A percentile compares a stretch with the other conserved stretches of the same genome.
These are phyloP conservation scores for Cryptoblepharus egeriae DNA, from an alignment of 2,797 vertebrate genomes.

Conservation along the genomic window DNA sequence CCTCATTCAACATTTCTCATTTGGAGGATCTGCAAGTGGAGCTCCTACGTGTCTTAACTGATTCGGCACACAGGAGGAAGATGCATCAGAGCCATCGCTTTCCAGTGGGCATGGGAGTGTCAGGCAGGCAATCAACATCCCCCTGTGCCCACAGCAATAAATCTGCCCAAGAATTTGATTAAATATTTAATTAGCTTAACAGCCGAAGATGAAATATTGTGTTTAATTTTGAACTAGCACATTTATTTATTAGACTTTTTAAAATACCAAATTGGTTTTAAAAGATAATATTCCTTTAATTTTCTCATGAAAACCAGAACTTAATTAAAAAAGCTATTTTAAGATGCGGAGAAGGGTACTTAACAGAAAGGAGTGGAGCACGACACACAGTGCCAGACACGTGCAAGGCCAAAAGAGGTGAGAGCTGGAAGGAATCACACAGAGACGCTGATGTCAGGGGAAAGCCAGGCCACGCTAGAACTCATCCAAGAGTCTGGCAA, in stretches of 20 bases:
- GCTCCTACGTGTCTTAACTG: not conserved
- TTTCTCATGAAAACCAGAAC: conserved; percentile 68
- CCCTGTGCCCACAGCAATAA: conserved; percentile 36
- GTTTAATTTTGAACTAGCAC: conserved; percentile 70
- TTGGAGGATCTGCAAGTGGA: conserved; percentile 4
- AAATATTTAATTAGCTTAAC: conserved; percentile 70
- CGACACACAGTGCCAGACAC: not conserved
- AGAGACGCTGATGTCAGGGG: not conserved
- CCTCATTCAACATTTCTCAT: not conserved
- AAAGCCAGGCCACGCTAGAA: not conserved
- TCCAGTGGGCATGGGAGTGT: not conserved
- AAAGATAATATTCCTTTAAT: conserved; percentile 66
- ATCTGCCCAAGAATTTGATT: conserved; percentile 62
- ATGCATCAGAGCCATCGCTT: conserved; percentile 14
- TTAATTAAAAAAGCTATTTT: conserved; percentile 64
- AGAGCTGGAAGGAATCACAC: conserved; percentile 8
- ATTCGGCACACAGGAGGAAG: conserved; percentile 3
- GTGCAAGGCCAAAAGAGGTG: conserved; percentile 7
- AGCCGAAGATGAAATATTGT: conserved; percentile 62
- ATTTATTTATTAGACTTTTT: conserved; percentile 65
- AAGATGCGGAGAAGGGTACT: conserved; percentile 46
- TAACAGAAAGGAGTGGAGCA: conserved; percentile 6
- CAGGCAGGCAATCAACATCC: conserved; percentile 17
- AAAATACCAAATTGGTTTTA: conserved; percentile 64
- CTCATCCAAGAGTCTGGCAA: not conserved